These are phyloP conservation scores for Cheilosia impressa DNA, from an alignment of 2,888 invertebrate genomes.

Conservation along the genomic window DNA sequence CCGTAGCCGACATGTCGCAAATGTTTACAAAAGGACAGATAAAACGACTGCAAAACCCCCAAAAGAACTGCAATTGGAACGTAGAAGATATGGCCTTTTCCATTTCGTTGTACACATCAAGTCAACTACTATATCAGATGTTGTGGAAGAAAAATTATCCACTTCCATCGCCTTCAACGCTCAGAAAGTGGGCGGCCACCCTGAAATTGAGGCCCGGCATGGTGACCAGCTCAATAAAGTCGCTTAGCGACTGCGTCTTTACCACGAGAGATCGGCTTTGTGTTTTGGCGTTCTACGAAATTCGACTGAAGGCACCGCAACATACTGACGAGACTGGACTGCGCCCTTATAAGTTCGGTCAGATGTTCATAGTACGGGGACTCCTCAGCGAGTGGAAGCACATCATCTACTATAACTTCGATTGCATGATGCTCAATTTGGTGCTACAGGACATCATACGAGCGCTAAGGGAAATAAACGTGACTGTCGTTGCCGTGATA, in stretches of 20 bases:
- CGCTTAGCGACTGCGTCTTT: neutral
- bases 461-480: conserved; percentile 11
- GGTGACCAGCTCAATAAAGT: conserved; percentile 15
- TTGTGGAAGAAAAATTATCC: conserved; percentile 33
- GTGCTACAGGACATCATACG: conserved; percentile 34
- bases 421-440: conserved; percentile 41
- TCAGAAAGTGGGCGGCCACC: conserved; percentile 25
- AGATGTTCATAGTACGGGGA: conserved; percentile 38
- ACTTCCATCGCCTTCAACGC: conserved; percentile 35
- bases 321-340: conserved; percentile 2
- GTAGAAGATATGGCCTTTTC: conserved; percentile 35
- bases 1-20: conserved; percentile 2
- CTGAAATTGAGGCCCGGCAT: conserved; percentile 45
- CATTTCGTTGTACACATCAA: conserved; percentile 22
- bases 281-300: conserved; percentile 40
- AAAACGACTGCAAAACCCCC: conserved; percentile 24
- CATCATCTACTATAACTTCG: conserved; percentile 45
- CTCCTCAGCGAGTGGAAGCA: conserved; percentile 41
- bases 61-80: conserved; percentile 37
- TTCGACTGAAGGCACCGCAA: conserved; percentile 7
- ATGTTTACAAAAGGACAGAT: conserved; percentile 45
- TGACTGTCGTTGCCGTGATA: conserved; percentile 39
- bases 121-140: conserved; percentile 36
- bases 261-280: conserved; percentile 20
- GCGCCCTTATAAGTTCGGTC: conserved; percentile 37